These are phyloP conservation scores for Anseranas semipalmata DNA, from an alignment of 2,113 vertebrate species.

Conservation along the genomic window DNA sequence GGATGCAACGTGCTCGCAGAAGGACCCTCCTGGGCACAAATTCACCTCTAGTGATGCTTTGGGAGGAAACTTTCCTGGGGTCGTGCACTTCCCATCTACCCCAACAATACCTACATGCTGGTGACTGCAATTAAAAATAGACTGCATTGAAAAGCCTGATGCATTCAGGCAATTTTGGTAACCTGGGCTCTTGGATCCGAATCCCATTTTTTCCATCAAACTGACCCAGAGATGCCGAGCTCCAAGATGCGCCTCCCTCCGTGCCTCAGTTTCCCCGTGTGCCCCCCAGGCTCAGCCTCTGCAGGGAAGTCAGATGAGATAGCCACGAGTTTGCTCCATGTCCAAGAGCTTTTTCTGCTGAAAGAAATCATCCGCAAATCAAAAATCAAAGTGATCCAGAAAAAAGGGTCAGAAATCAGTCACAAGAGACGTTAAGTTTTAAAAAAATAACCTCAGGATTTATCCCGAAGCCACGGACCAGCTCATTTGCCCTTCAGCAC, in stretches of 20 bases:
- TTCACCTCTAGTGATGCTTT: not conserved
- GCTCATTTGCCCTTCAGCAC: not conserved
- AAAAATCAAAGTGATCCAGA: not conserved
- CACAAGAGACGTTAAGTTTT: not conserved
- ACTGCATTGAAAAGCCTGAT: not conserved
- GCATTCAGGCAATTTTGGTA: not conserved
- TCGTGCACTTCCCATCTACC: not conserved
- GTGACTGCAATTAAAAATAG: not conserved
- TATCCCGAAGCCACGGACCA: not conserved
- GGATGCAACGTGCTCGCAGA: not conserved
- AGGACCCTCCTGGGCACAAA: not conserved
- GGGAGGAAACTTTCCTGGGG: not conserved
- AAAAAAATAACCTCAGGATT: not conserved
- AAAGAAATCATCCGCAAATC: not conserved
- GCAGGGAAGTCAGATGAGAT: not conserved
- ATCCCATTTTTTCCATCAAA: not conserved
- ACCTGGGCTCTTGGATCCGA: not conserved
- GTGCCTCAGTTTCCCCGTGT: not conserved
- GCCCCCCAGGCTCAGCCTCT: not conserved
- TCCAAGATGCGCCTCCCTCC: rapidly evolving
- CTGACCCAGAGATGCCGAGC: not conserved
- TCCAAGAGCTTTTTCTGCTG: not conserved
- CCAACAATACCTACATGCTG: not conserved
- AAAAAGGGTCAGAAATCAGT: not conserved
- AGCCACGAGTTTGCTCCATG: not conserved